A percentile compares a stretch with the other conserved stretches of the same genome.
Evolutionary conservation across 2,888 invertebrate species (phyloP).

Genomic region (Plemyria rubiginata): DNA sequence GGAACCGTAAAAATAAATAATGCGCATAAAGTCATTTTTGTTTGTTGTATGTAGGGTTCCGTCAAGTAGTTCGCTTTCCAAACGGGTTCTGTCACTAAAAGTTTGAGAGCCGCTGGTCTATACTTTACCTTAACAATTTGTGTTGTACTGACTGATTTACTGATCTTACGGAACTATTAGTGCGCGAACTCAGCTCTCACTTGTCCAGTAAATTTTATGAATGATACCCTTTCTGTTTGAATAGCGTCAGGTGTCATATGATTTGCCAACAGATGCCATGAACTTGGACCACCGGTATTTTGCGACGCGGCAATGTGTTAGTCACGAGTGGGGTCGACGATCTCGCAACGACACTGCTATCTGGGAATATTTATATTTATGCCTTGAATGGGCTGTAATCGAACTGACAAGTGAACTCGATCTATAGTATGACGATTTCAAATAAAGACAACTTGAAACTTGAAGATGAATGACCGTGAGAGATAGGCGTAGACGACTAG

Average conservation of each 20-base stretch:
- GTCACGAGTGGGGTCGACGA: constrained; percentile 65
- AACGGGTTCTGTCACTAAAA: no score
- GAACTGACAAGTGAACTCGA: constrained; percentile 11
- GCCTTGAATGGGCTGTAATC: neutral
- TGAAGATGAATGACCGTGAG: neutral
- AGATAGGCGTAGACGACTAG: neutral
- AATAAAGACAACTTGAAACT: neutral
- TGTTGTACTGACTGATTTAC: no score
- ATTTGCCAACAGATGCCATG: constrained; percentile 41
- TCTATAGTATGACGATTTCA: neutral
- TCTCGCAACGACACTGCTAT: constrained; percentile 54
- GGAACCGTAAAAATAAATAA: neutral
- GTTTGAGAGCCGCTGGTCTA: no score
- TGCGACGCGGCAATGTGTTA: constrained; percentile 51
- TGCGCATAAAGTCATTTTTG: no score
- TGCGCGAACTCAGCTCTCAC: neutral
- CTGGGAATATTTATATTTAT: constrained; percentile 36
- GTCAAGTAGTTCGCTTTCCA: no score
- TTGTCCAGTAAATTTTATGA: neutral
- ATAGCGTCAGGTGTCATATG: constrained; percentile 7
- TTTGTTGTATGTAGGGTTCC: no score
- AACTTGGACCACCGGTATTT: constrained; percentile 51
- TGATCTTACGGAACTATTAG: neutral
- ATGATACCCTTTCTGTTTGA: neutral
- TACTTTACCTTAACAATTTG: no score